Evolutionary conservation across 1,140 invertebrate genomes (phyloP).

Genomic region (Drosophila miranda): DNA sequence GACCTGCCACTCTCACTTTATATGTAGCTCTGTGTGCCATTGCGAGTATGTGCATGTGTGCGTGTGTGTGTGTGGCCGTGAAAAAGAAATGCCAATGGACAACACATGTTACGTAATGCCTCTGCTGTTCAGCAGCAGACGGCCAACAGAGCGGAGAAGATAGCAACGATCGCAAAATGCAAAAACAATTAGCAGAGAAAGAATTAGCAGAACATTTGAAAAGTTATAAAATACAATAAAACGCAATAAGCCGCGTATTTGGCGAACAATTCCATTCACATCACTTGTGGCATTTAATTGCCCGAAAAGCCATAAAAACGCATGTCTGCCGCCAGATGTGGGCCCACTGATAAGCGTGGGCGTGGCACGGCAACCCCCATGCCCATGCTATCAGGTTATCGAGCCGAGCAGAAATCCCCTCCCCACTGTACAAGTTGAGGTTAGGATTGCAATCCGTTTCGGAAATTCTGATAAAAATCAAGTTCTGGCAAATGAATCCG

Average conservation of each 20-base stretch:
- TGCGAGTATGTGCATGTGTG: not conserved
- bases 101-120: slow-evolving; percentile 70
- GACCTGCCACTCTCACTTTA: not conserved
- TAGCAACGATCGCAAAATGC: slow-evolving; percentile 38
- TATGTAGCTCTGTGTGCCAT: too few relatives aligned
- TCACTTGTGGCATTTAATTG: not conserved
- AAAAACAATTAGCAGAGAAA: slow-evolving; percentile 29
- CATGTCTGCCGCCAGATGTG: slow-evolving; percentile 33
- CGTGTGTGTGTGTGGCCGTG: slow-evolving; percentile 5
- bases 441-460: not conserved
- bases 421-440: slow-evolving; percentile 3
- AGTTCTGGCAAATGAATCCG: too few relatives aligned
- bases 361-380: slow-evolving; percentile 25
- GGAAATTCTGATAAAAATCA: too few relatives aligned
- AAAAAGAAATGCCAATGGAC: slow-evolving; percentile 27
- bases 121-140: slow-evolving; percentile 13
- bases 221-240: slow-evolving; percentile 38
- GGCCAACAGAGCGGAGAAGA: slow-evolving; percentile 1
- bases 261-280: slow-evolving; percentile 36
- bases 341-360: slow-evolving; percentile 49
- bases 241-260: slow-evolving; percentile 38
- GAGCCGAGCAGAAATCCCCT: slow-evolving; percentile 14
- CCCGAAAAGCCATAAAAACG: slow-evolving; percentile 33
- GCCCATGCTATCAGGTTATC: slow-evolving; percentile 13
- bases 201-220: slow-evolving; percentile 11